These are phyloP conservation scores for Tineola bisselliella DNA, from an alignment of 2,888 invertebrate genomes.

Conservation along the genomic window DNA sequence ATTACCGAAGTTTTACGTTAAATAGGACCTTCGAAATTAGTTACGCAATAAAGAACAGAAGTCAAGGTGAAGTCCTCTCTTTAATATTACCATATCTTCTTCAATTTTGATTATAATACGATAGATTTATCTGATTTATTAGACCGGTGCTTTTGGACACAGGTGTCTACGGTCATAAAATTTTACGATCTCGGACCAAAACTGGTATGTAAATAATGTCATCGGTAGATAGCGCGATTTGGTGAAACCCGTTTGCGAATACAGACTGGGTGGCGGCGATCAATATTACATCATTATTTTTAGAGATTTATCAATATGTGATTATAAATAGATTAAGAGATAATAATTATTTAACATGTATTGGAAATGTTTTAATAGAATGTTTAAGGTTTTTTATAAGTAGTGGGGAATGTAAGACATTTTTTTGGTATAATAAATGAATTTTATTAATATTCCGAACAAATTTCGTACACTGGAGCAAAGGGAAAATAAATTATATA, in stretches of 20 bases:
- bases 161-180: conserved; percentile 57
- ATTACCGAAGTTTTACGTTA: too few relatives aligned
- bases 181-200: conserved; percentile 51
- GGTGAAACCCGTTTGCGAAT: conserved; percentile 37
- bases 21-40: background rate
- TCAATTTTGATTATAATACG: conserved; percentile 6
- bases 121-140: conserved; percentile 45
- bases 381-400: too few relatives aligned
- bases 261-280: conserved; percentile 55
- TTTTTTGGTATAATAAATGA: too few relatives aligned
- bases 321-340: background rate
- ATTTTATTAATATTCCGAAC: background rate
- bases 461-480: too few relatives aligned
- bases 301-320: background rate
- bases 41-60: conserved; percentile 16
- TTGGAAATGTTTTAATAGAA: too few relatives aligned
- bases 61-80: conserved; percentile 25
- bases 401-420: too few relatives aligned
- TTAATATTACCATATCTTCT: conserved; percentile 1
- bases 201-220: conserved; percentile 44
- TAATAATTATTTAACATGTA: background rate
- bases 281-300: conserved; percentile 14
- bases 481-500: background rate
- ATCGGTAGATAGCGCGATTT: conserved; percentile 27
- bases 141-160: conserved; percentile 23